Evolutionary conservation across 2,888 invertebrate genomes (phyloP).

Genomic region (Andricus curvator): DNA sequence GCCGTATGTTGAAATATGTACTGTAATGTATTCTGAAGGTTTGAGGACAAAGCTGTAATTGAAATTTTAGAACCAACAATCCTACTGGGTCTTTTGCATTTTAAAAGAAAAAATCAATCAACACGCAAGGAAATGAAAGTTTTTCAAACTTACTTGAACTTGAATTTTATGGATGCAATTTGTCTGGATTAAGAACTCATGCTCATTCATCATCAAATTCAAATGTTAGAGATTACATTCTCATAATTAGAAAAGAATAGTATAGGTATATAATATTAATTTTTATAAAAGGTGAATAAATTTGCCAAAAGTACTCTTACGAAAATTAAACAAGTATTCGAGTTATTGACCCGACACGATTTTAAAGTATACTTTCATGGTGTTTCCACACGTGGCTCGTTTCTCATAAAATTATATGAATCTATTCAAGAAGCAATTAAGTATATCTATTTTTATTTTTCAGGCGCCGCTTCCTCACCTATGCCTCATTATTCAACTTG

Average conservation of each 20-base stretch:
- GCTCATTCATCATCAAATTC: too few species aligned
- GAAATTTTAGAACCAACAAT: not conserved
- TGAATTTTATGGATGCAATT: too few species aligned
- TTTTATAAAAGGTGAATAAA: not conserved
- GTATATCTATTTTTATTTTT: not conserved
- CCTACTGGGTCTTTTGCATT: not conserved
- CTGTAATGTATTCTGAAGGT: not conserved
- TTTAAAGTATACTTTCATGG: not conserved
- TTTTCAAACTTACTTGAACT: too few species aligned
- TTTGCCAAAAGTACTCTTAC: not conserved
- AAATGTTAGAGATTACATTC: not conserved
- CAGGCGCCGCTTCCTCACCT: not conserved
- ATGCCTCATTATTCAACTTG: not conserved
- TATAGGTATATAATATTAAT: not conserved
- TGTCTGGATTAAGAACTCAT: too few species aligned
- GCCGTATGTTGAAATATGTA: not conserved
- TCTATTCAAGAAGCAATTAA: not conserved
- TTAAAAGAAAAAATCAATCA: not conserved
- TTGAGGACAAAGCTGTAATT: not conserved
- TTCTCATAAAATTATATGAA: not conserved
- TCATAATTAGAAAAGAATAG: not conserved
- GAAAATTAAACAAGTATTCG: too few species aligned
- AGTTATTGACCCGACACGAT: too few species aligned
- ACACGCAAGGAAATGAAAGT: not conserved
- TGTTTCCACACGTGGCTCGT: not conserved